Conservation (phyloP, 2,888 invertebrate species). For the Drosophila ustulata region DNA sequence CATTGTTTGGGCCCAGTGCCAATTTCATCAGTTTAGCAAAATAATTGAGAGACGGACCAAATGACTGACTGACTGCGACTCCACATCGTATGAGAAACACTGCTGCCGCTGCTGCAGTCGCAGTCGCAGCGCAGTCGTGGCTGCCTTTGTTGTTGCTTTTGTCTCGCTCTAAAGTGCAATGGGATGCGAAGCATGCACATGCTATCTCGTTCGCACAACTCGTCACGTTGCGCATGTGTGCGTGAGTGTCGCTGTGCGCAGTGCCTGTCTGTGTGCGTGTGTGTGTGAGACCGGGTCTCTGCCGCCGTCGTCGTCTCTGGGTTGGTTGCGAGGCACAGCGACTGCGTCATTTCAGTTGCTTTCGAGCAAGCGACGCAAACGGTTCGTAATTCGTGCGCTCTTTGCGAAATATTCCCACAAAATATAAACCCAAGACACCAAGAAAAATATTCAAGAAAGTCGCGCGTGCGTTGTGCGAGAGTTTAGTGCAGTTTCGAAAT, state of each 20-base stretch:
- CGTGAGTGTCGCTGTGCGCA: neutral
- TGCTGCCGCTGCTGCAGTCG: slow-evolving; percentile 20
- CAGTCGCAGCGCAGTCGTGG: slow-evolving; percentile 12
- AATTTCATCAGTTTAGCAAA: slow-evolving; percentile 54
- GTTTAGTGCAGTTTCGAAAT: slow-evolving; percentile 63
- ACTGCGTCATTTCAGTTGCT: slow-evolving; percentile 77
- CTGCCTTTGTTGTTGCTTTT: slow-evolving; percentile 35
- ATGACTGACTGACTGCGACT: slow-evolving; percentile 26
- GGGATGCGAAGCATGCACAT: slow-evolving; percentile 2
- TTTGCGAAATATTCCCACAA: neutral
- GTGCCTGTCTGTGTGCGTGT: neutral
- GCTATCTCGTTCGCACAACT: slow-evolving; percentile 48
- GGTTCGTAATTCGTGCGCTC: slow-evolving; percentile 60
- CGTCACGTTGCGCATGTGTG: slow-evolving; percentile 21
- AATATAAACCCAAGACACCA: slow-evolving; percentile 6
- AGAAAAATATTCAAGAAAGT: slow-evolving; percentile 40
- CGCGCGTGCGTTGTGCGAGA: slow-evolving; percentile 65
- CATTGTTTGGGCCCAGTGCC: slow-evolving; percentile 42
- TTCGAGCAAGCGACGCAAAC: slow-evolving; percentile 70
- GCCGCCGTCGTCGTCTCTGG: slow-evolving; percentile 4
- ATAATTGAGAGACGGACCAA: slow-evolving; percentile 27
- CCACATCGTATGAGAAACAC: slow-evolving; percentile 39
- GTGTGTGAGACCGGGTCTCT: slow-evolving; percentile 29
- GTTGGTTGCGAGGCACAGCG: slow-evolving; percentile 46
- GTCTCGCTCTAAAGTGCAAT: slow-evolving; percentile 62